Evolutionary conservation across 1,140 invertebrate genomes (phyloP), one percentile per base, ranked within the genome.

Genomic region (Bombus affinis): DNA sequence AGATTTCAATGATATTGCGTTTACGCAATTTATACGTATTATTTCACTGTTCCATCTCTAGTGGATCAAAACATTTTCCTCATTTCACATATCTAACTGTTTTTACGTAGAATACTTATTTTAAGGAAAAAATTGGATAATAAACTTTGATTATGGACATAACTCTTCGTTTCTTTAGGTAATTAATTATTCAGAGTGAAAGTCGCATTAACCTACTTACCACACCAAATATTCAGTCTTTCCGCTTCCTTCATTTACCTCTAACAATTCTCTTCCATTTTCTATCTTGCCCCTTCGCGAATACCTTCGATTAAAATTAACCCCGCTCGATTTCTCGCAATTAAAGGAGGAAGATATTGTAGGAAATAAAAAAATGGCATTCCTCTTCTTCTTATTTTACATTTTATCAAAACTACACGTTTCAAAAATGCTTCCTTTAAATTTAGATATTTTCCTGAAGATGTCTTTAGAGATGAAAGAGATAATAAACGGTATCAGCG

Each of bases 291-390:
- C 25, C n/a, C 18, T 10, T 44, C 39, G 2, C 32, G 47, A 35
- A 44, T 37, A 53, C 22, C 28, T 80, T 73, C 70, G 42, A 79
- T 62, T 44, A 57, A 57, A 57, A 71, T 84, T 84, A 79, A 71
- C 8, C 32, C 18, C 25, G 76, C 66, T 73, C 77, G 39, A 65
- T 59, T 62, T 72, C 53, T 32, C 76, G 39, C 76, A 65, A 80
- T 80, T n/a, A n/a, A 62, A 62, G 12, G 59, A n/a, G 28, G 12
- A 62, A 62, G 28, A 62, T 10, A n/a, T 62, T 4, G 10, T n/a
- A n/a, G 4, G 59, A 62, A 62, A 1, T 59, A 59, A 28, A 59
- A 28, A 28, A 28, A 53, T 22, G 18, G 1, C 47, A 8, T 53
- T 53, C 18, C 6, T 53, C 18, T 53, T 53, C 47, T 53, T 53